A percentile compares a stretch with the other conserved stretches of the same genome.
Conservation (phyloP, 2,888 invertebrate species). For the Antitype chi region DNA sequence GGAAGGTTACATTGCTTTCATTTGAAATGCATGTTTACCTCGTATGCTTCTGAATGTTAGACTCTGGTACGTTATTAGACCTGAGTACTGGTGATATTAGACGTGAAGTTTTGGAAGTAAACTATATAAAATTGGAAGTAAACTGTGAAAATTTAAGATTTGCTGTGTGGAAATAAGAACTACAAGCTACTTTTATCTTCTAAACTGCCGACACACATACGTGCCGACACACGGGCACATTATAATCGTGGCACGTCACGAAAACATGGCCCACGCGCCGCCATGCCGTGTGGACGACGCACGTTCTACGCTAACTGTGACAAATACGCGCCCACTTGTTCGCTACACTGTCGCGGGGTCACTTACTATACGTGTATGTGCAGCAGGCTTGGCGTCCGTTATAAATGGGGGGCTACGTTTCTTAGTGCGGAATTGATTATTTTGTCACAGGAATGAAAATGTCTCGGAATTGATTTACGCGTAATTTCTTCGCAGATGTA, state of each 20-base stretch:
- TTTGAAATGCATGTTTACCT: not conserved
- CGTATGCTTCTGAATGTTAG: not conserved
- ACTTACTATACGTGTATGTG: slow-evolving; percentile 27
- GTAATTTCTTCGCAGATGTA: not conserved
- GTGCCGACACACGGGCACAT: slow-evolving; percentile 12
- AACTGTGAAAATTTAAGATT: not conserved
- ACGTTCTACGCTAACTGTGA: slow-evolving; percentile 50
- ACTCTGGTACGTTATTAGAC: not conserved
- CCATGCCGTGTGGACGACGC: not conserved
- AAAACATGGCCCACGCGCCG: slow-evolving; percentile 15
- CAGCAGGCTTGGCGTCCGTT: not conserved
- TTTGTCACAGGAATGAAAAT: slow-evolving; percentile 9
- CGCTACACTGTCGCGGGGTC: slow-evolving; percentile 23
- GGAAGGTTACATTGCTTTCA: slow-evolving; percentile 7
- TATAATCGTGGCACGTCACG: slow-evolving; percentile 35
- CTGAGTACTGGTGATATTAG: not conserved
- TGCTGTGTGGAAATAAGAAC: not conserved
- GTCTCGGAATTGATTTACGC: not conserved
- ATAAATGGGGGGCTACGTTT: slow-evolving; percentile 31
- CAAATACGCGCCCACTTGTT: slow-evolving; percentile 49
- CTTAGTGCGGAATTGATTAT: slow-evolving; percentile 13
- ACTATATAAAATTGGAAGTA: not conserved
- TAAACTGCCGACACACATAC: not conserved
- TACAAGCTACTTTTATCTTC: slow-evolving; percentile 5
- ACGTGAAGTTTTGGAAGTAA: not conserved